These are phyloP conservation scores for Distichodus sexfasciatus DNA, from an alignment of 2,797 vertebrate genomes.

Conservation along the genomic window DNA sequence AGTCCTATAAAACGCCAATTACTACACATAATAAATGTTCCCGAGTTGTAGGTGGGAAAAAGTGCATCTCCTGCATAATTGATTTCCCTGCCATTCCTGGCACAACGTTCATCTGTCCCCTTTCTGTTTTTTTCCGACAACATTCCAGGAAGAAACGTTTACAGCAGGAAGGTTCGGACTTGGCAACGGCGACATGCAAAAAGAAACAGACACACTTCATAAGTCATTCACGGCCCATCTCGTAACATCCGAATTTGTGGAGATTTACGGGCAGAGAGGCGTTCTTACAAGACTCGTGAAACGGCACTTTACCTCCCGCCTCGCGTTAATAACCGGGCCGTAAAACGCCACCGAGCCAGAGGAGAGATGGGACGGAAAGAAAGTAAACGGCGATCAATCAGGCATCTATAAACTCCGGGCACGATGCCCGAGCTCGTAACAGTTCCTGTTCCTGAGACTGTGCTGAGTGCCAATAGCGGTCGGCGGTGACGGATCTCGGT, in stretches of 20 bases:
- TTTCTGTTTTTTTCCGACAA: background rate
- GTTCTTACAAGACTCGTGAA: slow-evolving; percentile 74
- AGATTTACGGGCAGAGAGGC: slow-evolving; percentile 63
- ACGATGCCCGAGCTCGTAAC: slow-evolving; percentile 60
- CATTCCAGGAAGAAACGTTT: slow-evolving; percentile 20
- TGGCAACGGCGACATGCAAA: slow-evolving; percentile 19
- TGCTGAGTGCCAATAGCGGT: slow-evolving; percentile 29
- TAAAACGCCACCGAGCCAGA: slow-evolving; percentile 71
- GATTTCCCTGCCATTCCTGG: slow-evolving; percentile 3
- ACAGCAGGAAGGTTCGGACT: slow-evolving; percentile 10
- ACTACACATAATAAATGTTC: background rate
- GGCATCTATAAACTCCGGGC: slow-evolving; percentile 68
- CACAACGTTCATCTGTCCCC: background rate
- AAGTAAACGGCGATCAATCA: slow-evolving; percentile 60
- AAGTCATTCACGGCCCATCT: slow-evolving; percentile 71
- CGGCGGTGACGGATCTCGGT: slow-evolving; percentile 30
- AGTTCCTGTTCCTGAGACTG: slow-evolving; percentile 17
- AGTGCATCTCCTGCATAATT: background rate
- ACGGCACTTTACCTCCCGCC: slow-evolving; percentile 66
- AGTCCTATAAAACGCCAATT: background rate
- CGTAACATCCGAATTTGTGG: slow-evolving; percentile 69
- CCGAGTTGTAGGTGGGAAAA: background rate
- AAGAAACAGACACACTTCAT: slow-evolving; percentile 65
- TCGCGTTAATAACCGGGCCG: slow-evolving; percentile 61
- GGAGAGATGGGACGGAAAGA: slow-evolving; percentile 63